phyloP scores from a whole-genome alignment of 2,113 vertebrate species.

The Sorex fumeus region DNA sequence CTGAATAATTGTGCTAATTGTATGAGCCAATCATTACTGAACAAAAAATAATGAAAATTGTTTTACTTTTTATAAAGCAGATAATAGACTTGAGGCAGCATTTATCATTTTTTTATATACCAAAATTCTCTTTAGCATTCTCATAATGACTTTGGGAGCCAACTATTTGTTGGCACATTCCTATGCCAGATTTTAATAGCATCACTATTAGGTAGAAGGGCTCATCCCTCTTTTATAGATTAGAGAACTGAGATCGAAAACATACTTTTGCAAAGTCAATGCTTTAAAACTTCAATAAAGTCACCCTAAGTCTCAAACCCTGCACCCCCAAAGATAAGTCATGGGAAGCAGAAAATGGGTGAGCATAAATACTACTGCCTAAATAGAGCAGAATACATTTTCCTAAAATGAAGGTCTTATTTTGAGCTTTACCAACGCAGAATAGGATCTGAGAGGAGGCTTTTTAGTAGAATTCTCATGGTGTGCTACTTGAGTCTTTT shows the following conservation, averaged over 20 bases:
- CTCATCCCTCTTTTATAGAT: neutral
- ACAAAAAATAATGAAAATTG: slow-evolving; percentile 58
- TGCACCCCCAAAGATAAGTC: neutral
- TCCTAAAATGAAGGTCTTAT: slow-evolving; percentile 61
- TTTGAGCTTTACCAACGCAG: slow-evolving; percentile 41
- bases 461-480: slow-evolving; percentile 47
- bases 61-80: slow-evolving; percentile 34
- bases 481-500: slow-evolving; percentile 31
- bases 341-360: slow-evolving; percentile 6
- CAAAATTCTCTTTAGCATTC: slow-evolving; percentile 47
- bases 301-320: neutral
- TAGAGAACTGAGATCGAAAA: slow-evolving; percentile 5
- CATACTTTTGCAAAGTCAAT: neutral
- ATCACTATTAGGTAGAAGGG: neutral
- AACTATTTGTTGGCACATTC: neutral
- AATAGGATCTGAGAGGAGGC: neutral
- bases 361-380: slow-evolving; percentile 1
- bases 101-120: slow-evolving; percentile 26
- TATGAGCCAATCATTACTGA: slow-evolving; percentile 10
- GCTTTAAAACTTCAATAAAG: slow-evolving; percentile 19
- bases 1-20: slow-evolving; percentile 58
- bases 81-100: slow-evolving; percentile 42
- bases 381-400: slow-evolving; percentile 29
- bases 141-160: slow-evolving; percentile 9
- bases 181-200: slow-evolving; percentile 24